Conservation (phyloP, 1,140 invertebrate species). For the Pemphigus obesinymphae region DNA sequence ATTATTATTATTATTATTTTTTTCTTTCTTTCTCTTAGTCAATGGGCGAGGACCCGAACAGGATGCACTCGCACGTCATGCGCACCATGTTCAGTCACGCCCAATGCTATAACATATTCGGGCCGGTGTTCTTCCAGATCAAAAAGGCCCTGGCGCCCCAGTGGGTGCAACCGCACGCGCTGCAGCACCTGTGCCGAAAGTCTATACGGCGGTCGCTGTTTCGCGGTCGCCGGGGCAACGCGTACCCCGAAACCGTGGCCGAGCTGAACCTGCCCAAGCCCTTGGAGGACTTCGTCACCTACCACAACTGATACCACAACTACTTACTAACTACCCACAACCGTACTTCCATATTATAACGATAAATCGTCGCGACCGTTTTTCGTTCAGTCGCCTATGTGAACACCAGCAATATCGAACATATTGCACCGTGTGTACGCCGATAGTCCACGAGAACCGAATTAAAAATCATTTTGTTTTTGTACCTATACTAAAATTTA, state of each 20-base stretch:
- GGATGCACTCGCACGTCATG: conserved; percentile 49
- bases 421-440: too few species aligned
- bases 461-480: too few species aligned
- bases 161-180: conserved; percentile 47
- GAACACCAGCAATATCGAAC: too few species aligned
- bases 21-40: conserved; percentile 38
- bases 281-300: neutral
- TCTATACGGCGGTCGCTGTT: conserved; percentile 43
- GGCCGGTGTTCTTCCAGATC: conserved; percentile 48
- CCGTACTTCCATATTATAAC: too few species aligned
- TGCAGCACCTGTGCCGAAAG: conserved; percentile 47
- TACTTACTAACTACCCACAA: neutral
- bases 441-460: too few species aligned
- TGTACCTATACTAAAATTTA: too few species aligned
- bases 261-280: conserved; percentile 29
- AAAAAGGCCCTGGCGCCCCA: conserved; percentile 47
- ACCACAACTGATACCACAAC: neutral
- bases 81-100: conserved; percentile 49
- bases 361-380: too few species aligned
- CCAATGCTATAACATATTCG: conserved; percentile 47
- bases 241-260: conserved; percentile 11
- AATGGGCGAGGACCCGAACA: conserved; percentile 47
- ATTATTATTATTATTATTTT: neutral
- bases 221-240: neutral
- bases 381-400: too few species aligned